phyloP scores from a whole-genome alignment of 2,797 vertebrate species.

The Phrynocephalus forsythii region DNA sequence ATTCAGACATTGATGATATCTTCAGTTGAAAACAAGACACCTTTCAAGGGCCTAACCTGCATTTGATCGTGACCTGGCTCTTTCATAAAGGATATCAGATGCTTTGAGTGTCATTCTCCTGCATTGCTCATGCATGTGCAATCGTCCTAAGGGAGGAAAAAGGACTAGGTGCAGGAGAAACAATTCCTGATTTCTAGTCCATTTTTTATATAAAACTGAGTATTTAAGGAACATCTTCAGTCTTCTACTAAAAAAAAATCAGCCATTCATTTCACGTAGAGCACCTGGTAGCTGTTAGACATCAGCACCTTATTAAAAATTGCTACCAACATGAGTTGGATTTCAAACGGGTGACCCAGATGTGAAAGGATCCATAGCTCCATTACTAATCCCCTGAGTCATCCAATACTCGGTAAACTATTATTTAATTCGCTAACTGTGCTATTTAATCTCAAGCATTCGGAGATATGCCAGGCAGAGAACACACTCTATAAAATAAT shows the following conservation, averaged over 20 bases:
- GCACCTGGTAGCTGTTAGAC: conserved; percentile 22
- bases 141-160: background rate
- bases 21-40: background rate
- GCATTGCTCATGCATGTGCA: no score
- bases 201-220: fast-evolving
- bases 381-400: conserved; percentile 70
- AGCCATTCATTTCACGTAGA: conserved; percentile 21
- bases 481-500: conserved; percentile 70
- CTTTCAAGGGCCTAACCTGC: background rate
- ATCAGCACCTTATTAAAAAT: background rate
- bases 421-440: conserved; percentile 75
- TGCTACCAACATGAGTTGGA: conserved; percentile 63
- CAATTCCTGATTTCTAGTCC: background rate
- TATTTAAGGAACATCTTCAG: fast-evolving
- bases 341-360: conserved; percentile 69
- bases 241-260: conserved; percentile 15
- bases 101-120: background rate
- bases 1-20: no score
- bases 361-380: conserved; percentile 69
- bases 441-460: conserved; percentile 75
- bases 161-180: background rate
- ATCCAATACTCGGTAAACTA: conserved; percentile 71
- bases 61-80: no score
- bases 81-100: background rate
- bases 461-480: conserved; percentile 62